These are phyloP conservation scores for Rhodophaea formosa DNA, from an alignment of 2,888 invertebrate species.

Conservation along the genomic window DNA sequence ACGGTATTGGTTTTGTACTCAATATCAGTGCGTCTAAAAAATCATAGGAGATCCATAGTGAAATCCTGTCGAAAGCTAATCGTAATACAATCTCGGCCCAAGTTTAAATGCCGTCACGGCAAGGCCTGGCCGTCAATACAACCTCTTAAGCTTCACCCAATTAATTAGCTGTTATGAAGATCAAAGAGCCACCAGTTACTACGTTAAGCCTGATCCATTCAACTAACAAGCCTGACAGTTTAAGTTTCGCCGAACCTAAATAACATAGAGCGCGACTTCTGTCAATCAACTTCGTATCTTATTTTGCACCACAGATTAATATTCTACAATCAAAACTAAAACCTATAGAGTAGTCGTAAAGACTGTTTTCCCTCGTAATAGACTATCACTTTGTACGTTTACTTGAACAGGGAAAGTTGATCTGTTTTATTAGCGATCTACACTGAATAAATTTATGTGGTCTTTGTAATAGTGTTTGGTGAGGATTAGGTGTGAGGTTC, in stretches of 20 bases:
- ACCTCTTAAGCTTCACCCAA: slow-evolving; percentile 64
- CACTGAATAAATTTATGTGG: slow-evolving; percentile 68
- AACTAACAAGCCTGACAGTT: slow-evolving; percentile 68
- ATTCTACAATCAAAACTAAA: slow-evolving; percentile 33
- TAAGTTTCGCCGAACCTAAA: slow-evolving; percentile 58
- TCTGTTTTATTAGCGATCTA: slow-evolving; percentile 66
- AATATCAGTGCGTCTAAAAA: too few relatives aligned
- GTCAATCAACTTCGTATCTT: slow-evolving; percentile 61
- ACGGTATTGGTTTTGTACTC: too few relatives aligned
- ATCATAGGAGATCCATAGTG: too few relatives aligned
- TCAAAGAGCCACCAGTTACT: slow-evolving; percentile 65
- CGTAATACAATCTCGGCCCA: slow-evolving; percentile 44
- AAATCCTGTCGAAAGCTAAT: slow-evolving; percentile 32
- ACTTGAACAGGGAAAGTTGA: slow-evolving; percentile 47
- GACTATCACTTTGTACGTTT: slow-evolving; percentile 37
- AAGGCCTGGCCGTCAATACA: slow-evolving; percentile 55
- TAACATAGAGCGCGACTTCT: slow-evolving; percentile 61
- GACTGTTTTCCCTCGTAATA: slow-evolving; percentile 30
- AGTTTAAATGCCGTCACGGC: slow-evolving; percentile 21
- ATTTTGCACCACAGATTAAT: slow-evolving; percentile 43
- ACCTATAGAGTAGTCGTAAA: slow-evolving; percentile 33
- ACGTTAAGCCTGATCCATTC: slow-evolving; percentile 59
- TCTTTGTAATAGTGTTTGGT: slow-evolving; percentile 69
- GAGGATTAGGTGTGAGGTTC: slow-evolving; percentile 61
- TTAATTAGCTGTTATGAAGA: slow-evolving; percentile 74